phyloP scores from a whole-genome alignment of 2,113 vertebrate species.

The Columbina picui region DNA sequence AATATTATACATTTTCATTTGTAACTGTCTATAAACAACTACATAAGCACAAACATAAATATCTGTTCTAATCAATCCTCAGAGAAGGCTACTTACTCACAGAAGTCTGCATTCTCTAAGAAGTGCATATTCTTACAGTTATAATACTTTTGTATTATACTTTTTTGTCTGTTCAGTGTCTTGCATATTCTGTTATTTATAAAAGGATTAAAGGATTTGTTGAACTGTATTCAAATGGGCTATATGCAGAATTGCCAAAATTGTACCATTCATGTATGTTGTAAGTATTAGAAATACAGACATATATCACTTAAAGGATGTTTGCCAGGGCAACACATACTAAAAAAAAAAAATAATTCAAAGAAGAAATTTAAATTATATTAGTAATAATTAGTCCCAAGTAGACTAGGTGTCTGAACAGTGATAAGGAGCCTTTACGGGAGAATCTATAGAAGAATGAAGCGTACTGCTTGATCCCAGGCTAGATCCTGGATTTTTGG shows the following conservation, averaged over 20 bases:
- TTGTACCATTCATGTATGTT: not conserved
- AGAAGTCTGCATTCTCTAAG: not conserved
- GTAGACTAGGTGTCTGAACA: not conserved
- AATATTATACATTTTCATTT: slow-evolving; percentile 61
- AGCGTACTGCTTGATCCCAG: not conserved
- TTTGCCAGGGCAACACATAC: not conserved
- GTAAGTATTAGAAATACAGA: not conserved
- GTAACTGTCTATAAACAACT: slow-evolving; percentile 54
- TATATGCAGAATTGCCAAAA: not conserved
- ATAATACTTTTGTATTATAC: not conserved
- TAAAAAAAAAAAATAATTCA: not conserved
- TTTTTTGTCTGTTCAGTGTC: not conserved
- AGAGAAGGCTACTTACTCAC: slow-evolving; percentile 49
- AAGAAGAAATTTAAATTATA: not conserved
- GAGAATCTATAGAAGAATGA: not conserved
- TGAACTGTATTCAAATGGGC: not conserved
- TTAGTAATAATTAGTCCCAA: not conserved
- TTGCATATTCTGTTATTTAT: not conserved
- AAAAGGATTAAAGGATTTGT: not conserved
- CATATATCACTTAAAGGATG: not conserved
- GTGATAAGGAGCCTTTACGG: not conserved
- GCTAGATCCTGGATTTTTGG: not conserved
- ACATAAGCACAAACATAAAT: slow-evolving; percentile 50
- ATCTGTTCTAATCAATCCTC: slow-evolving; percentile 59
- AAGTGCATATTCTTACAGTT: not conserved